phyloP scores from a whole-genome alignment of 2,797 vertebrate species.

The Threskiornis aethiopicus region DNA sequence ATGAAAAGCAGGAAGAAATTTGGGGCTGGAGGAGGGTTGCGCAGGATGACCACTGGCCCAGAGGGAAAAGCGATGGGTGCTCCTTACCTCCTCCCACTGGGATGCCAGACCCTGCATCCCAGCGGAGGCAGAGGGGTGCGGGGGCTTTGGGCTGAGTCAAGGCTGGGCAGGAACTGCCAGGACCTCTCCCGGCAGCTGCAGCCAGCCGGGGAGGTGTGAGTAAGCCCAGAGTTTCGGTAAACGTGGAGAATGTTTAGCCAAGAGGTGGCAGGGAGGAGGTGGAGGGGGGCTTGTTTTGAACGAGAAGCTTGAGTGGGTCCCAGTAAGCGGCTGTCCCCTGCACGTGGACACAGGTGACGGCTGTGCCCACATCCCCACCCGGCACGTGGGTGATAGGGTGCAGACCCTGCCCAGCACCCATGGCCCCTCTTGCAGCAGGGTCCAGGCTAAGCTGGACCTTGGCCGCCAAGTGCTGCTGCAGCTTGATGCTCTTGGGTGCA shows the following conservation, averaged over 20 bases:
- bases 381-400: neutral
- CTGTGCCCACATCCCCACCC: neutral
- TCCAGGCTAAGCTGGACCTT: neutral
- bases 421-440: neutral
- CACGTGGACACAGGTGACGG: neutral
- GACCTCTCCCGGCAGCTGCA: slow-evolving; percentile 29
- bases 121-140: neutral
- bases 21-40: neutral
- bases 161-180: slow-evolving; percentile 49
- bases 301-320: neutral
- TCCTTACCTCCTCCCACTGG: neutral
- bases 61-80: neutral
- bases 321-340: neutral
- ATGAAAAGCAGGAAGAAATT: neutral
- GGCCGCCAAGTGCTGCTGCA: neutral
- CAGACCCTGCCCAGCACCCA: neutral
- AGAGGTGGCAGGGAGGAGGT: neutral
- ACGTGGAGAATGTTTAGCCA: neutral
- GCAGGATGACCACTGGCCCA: rapidly evolving
- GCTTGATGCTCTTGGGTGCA: neutral
- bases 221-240: slow-evolving; percentile 36
- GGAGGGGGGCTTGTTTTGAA: neutral
- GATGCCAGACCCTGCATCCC: neutral
- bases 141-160: slow-evolving; percentile 54
- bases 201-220: neutral